phyloP scores from a whole-genome alignment of 2,888 invertebrate species.

The Lamproptera curius region DNA sequence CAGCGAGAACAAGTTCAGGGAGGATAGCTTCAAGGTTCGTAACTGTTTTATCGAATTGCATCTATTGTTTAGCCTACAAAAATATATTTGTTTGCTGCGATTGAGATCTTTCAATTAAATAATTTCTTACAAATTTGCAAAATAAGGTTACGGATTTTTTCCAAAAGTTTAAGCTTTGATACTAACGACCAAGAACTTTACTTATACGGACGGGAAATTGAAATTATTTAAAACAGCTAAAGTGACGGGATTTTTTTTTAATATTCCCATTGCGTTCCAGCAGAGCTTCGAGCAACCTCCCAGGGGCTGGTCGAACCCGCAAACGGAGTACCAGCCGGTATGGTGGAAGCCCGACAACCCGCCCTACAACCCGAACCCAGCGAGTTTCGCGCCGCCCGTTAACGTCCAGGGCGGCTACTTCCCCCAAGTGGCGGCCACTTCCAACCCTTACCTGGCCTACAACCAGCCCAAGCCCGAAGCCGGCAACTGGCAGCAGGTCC shows the following conservation, averaged over 20 bases:
- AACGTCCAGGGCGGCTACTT: constrained; percentile 51
- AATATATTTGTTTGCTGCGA: too few species aligned
- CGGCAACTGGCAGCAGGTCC: constrained; percentile 46
- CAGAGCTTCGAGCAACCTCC: constrained; percentile 31
- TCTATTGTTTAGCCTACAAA: too few species aligned
- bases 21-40: constrained; percentile 42
- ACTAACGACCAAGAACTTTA: too few species aligned
- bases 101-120: too few species aligned
- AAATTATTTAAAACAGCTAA: too few species aligned
- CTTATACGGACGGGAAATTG: too few species aligned
- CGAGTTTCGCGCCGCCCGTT: constrained; percentile 36
- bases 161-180: too few species aligned
- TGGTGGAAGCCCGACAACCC: constrained; percentile 62
- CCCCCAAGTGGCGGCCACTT: constrained; percentile 38
- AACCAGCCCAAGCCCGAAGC: constrained; percentile 39
- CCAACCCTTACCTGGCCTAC: constrained; percentile 45
- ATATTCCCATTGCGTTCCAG: too few species aligned
- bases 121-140: too few species aligned
- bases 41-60: too few species aligned
- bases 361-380: constrained; percentile 41
- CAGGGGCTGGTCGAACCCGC: constrained; percentile 37
- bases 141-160: too few species aligned
- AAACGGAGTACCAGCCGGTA: constrained; percentile 37
- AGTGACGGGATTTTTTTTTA: too few species aligned
- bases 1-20: constrained; percentile 61